Base-by-base conservation (phyloP, 2,888 invertebrate genomes). In the Xylophagus ater region DNA sequence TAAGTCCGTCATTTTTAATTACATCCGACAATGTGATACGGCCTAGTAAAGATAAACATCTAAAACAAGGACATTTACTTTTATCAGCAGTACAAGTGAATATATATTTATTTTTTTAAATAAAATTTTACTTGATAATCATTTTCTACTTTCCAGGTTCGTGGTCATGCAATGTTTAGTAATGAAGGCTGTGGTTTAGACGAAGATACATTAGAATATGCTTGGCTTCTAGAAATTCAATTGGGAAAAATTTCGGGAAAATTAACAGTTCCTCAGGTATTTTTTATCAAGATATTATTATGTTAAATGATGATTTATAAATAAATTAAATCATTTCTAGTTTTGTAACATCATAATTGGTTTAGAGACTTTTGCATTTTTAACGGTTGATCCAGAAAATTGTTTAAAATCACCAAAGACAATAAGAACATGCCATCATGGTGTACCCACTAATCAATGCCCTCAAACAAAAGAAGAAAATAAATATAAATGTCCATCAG, bases 151-250 rank as follows among this genome's bases (percentile, higher is more conserved):
- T n/a, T 43, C 26, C 66, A 84, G 73, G 74, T 87, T 42, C 75
- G 97, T 50, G 97, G 96, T 0, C 92, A 94, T 60, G 93, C 92
- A 1, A 87, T 93, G 80, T 98, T 97, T 58, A 96, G 96, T 50
- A 88, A 88, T 55, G 79, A 87, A 40, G 92, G 89, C 38, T 73
- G 92, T 45, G 78, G 81, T 7, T 70, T 94, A 14, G 90, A 93
- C 53, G 84, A 92, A 60, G 96, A 96, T 53, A 94, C 96, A 0
- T 66, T 97, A 13, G 98, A 98, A 60, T 98, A 98, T 60, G 90
- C 86, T 0, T 98, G 98, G 98, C 71, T 96, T 52, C 78, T 97
- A 52, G 97, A 98, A 62, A 74, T 93, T 4, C 89, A 93, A 51
- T 64, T 97, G 29, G 97, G 97, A 0, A 92, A 94, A 60, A 65